Conservation (phyloP, 2,888 invertebrate genomes). For the Sinotaia quadrata region DNA sequence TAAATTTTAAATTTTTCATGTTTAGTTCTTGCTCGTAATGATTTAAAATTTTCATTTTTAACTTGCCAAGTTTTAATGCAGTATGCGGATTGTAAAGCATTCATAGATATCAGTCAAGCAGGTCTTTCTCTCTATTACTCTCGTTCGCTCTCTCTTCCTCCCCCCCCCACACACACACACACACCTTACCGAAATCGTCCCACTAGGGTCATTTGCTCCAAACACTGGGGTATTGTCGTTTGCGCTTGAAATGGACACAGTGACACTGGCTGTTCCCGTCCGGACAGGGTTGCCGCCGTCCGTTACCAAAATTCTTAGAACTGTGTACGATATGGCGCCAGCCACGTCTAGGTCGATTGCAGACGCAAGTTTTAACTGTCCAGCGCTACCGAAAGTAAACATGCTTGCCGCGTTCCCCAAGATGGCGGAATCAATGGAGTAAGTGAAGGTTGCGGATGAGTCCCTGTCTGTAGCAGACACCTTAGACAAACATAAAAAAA, state of each 20-base stretch:
- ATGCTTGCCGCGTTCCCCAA: conserved; percentile 9
- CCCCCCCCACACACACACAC: too few relatives aligned
- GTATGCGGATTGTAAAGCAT: too few relatives aligned
- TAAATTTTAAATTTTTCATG: too few relatives aligned
- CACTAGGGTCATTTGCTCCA: conserved; percentile 12
- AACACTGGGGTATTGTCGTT: conserved; percentile 41
- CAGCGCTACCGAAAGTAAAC: neutral
- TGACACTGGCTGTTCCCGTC: conserved; percentile 31
- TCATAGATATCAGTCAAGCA: too few relatives aligned
- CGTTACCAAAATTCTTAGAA: conserved; percentile 29
- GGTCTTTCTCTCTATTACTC: too few relatives aligned
- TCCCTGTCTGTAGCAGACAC: conserved; percentile 31
- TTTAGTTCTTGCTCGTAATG: too few relatives aligned
- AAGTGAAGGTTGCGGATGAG: conserved; percentile 29
- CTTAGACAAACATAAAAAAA: neutral
- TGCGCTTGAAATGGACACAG: conserved; percentile 30
- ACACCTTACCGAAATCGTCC: conserved; percentile 2
- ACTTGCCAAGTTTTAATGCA: too few relatives aligned
- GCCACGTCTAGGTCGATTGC: conserved; percentile 33
- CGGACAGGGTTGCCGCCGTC: conserved; percentile 31
- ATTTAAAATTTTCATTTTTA: too few relatives aligned
- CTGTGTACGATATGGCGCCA: conserved; percentile 22
- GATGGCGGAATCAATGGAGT: conserved; percentile 15
- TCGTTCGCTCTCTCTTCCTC: too few relatives aligned
- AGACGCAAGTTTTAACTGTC: conserved; percentile 27